Conservation (phyloP, 2,797 vertebrate genomes). For the Tamandua tetradactyla region DNA sequence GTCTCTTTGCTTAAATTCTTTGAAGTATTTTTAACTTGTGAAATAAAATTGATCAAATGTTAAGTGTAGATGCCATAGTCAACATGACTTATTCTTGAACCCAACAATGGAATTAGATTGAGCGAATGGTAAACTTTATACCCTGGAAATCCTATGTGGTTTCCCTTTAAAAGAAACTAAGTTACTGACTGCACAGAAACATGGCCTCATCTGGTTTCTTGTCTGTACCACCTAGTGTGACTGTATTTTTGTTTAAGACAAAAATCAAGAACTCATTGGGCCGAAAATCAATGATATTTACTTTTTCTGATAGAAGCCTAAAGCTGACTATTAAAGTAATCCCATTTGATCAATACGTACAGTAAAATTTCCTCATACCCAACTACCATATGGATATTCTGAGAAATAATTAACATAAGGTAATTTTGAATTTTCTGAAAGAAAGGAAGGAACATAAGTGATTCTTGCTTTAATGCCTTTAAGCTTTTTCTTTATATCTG, state of each 20-base stretch:
- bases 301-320: constrained; percentile 1
- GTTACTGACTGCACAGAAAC: constrained; percentile 18
- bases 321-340: constrained; percentile 32
- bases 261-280: constrained; percentile 36
- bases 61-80: not conserved
- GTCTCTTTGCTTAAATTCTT: not conserved
- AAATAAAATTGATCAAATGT: constrained; percentile 6
- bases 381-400: not conserved
- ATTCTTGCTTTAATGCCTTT: constrained; percentile 19
- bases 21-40: constrained; percentile 4
- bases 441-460: not conserved
- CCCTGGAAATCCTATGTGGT: not conserved
- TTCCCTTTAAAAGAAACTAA: constrained; percentile 1
- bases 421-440: constrained; percentile 26
- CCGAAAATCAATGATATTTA: constrained; percentile 19
- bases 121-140: not conserved
- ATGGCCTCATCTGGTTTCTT: not conserved
- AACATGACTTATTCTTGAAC: not conserved
- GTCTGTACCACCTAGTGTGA: not conserved
- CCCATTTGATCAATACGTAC: not conserved
- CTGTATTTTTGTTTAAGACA: constrained; percentile 38
- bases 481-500: not conserved
- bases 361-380: not conserved
- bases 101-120: not conserved
- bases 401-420: not conserved